Conservation (phyloP, 2,113 vertebrate species). For the Hemibagrus wyckioides region DNA sequence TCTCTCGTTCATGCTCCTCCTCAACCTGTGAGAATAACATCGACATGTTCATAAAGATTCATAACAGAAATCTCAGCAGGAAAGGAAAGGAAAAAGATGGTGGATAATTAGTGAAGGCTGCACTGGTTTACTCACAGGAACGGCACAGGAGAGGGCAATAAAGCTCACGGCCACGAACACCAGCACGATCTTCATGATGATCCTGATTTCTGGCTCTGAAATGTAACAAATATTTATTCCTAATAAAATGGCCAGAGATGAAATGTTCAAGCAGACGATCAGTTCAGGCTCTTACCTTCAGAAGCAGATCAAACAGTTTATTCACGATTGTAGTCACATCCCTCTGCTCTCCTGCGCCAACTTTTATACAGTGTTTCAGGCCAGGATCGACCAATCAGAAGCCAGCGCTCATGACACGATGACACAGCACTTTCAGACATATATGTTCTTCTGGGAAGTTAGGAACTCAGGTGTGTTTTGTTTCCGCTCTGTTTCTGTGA, state of each 20-base stretch:
- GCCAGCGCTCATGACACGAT: too few species aligned
- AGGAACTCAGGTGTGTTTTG: not conserved
- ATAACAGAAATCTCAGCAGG: not conserved
- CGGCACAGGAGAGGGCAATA: not conserved
- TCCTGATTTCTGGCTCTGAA: not conserved
- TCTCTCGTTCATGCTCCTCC: slow-evolving; percentile 20
- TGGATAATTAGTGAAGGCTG: not conserved
- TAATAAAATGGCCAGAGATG: not conserved
- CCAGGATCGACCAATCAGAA: not conserved
- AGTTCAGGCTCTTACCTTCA: not conserved
- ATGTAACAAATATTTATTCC: not conserved
- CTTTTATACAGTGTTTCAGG: not conserved
- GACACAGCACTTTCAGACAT: not conserved
- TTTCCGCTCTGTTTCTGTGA: not conserved
- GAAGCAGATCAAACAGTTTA: not conserved
- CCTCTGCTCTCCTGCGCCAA: not conserved
- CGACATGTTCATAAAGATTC: too few species aligned
- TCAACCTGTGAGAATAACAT: slow-evolving; percentile 10
- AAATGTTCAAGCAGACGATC: not conserved
- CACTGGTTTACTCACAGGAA: slow-evolving; percentile 34
- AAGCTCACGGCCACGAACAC: not conserved
- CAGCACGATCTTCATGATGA: not conserved
- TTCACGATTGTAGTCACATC: not conserved
- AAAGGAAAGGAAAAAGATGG: not conserved
- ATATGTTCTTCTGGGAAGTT: not conserved